Conservation (phyloP, 1,140 invertebrate species). For the Linepithema humile region DNA sequence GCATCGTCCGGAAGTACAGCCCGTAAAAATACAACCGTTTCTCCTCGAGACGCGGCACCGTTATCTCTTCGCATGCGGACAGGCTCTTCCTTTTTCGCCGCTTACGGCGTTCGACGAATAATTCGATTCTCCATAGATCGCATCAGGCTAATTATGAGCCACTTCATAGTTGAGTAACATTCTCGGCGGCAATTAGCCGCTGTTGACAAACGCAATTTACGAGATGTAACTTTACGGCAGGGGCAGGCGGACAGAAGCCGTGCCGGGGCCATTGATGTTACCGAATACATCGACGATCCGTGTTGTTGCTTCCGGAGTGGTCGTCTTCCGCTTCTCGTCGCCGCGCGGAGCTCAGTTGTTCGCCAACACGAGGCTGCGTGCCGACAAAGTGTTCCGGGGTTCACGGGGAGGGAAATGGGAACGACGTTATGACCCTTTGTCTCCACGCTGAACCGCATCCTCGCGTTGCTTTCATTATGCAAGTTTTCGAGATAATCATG, state of each 20-base stretch:
- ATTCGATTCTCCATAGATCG: conserved; percentile 77
- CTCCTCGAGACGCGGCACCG: not conserved
- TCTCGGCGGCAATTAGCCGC: conserved; percentile 81
- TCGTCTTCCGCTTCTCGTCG: conserved; percentile 36
- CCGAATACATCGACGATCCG: conserved; percentile 61
- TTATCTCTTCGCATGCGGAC: not conserved
- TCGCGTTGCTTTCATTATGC: conserved; percentile 1
- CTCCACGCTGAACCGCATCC: not conserved
- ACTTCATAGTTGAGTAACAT: conserved; percentile 81
- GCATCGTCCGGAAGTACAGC: conserved; percentile 16
- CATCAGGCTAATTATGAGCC: conserved; percentile 81
- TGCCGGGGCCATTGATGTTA: conserved; percentile 51
- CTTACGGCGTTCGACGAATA: conserved; percentile 61
- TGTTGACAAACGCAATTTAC: conserved; percentile 84
- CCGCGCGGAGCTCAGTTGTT: not conserved
- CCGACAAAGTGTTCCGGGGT: conserved; percentile 8
- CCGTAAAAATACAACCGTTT: conserved; percentile 48
- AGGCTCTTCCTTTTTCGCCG: not conserved
- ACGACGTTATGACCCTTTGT: conserved; percentile 58
- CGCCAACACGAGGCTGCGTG: conserved; percentile 46
- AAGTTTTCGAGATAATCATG: conserved; percentile 13
- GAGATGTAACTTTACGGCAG: conserved; percentile 79
- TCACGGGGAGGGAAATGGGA: conserved; percentile 18
- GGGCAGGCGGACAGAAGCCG: conserved; percentile 51
- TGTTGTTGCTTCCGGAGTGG: conserved; percentile 65